Percentiles rank a stretch among this genome's conserved stretches.
These are phyloP conservation scores for Andrena flavipes DNA, from an alignment of 2,888 invertebrate species.

Conservation along the genomic window DNA sequence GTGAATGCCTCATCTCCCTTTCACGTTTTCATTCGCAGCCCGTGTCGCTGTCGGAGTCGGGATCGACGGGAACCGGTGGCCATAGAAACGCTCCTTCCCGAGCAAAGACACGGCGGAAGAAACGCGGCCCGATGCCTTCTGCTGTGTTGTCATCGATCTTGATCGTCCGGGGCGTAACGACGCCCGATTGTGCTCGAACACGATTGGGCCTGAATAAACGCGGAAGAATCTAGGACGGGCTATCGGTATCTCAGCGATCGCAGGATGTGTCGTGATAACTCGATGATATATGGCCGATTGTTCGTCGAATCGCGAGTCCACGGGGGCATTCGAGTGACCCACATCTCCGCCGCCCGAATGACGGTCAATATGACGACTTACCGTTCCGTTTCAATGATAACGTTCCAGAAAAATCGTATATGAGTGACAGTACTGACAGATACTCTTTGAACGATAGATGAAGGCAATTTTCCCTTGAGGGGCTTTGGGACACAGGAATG, in stretches of 20 bases:
- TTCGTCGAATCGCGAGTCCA: slow-evolving; percentile 44
- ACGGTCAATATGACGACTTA: slow-evolving; percentile 38
- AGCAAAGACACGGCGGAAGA: neutral
- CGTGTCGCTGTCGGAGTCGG: neutral
- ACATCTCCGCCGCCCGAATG: slow-evolving; percentile 28
- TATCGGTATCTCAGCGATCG: slow-evolving; percentile 55
- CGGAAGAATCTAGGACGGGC: slow-evolving; percentile 56
- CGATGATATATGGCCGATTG: slow-evolving; percentile 61
- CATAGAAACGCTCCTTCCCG: slow-evolving; percentile 32
- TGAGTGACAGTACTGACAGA: slow-evolving; percentile 34
- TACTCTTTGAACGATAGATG: slow-evolving; percentile 49
- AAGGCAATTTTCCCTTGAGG: slow-evolving; percentile 20
- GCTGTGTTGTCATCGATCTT: slow-evolving; percentile 51
- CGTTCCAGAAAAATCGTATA: slow-evolving; percentile 1
- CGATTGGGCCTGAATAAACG: slow-evolving; percentile 27
- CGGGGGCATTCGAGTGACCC: slow-evolving; percentile 41
- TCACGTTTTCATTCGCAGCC: slow-evolving; percentile 10
- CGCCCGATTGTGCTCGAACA: slow-evolving; percentile 55
- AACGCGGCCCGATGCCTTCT: slow-evolving; percentile 26
- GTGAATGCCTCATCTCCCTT: slow-evolving; percentile 2
- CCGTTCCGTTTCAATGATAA: slow-evolving; percentile 28
- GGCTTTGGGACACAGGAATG: neutral
- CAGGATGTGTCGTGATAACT: slow-evolving; percentile 52
- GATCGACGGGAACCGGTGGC: slow-evolving; percentile 15
- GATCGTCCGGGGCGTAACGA: slow-evolving; percentile 44